A percentile compares a stretch with the other conserved stretches of the same genome.
Conservation (phyloP, 2,113 vertebrate species). For the Nesoenas mayeri region DNA sequence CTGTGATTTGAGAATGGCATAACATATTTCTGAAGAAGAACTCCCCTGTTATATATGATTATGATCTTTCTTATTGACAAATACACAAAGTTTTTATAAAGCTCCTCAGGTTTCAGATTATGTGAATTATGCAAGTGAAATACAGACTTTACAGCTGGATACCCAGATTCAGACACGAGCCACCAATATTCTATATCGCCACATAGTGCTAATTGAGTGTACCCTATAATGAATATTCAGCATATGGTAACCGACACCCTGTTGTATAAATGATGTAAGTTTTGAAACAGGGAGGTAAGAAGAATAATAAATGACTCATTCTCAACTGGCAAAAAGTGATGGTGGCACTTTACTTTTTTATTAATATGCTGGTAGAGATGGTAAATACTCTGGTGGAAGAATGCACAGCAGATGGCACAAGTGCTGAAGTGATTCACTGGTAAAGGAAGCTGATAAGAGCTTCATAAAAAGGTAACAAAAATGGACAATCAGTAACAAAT, state of each 20-base stretch:
- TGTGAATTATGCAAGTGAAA: neutral
- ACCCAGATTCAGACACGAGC: neutral
- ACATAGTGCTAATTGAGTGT: neutral
- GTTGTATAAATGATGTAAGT: neutral
- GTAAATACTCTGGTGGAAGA: neutral
- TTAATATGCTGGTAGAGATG: neutral
- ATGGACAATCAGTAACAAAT: neutral
- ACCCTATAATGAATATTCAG: neutral
- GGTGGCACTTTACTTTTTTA: neutral
- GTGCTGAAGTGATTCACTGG: neutral
- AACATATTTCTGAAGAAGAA: neutral
- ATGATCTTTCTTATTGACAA: neutral
- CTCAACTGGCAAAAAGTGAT: neutral
- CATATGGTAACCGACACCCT: neutral
- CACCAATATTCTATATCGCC: neutral
- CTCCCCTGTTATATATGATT: neutral
- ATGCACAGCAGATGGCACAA: neutral
- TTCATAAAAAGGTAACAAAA: neutral
- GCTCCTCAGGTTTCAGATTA: neutral
- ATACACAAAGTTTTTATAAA: neutral
- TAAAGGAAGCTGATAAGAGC: neutral
- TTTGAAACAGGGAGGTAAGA: neutral
- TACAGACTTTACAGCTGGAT: neutral
- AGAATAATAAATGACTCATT: neutral
- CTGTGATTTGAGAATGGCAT: neutral